These are phyloP conservation scores for Mugil cephalus DNA, from an alignment of 2,113 vertebrate genomes.

Conservation along the genomic window DNA sequence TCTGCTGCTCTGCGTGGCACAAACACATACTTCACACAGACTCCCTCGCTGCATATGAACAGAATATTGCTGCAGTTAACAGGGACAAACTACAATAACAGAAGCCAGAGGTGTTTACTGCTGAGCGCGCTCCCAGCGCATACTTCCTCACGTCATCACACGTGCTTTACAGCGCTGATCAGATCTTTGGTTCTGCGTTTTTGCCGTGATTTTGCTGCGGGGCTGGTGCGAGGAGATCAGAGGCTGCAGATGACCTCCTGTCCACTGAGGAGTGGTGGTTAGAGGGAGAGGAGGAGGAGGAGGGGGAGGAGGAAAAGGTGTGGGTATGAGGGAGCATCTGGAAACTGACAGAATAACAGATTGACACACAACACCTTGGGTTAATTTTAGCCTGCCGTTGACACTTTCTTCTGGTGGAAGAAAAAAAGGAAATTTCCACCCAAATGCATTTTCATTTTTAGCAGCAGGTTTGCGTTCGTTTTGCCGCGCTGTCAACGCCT, in stretches of 20 bases:
- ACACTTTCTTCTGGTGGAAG: slow-evolving; percentile 32
- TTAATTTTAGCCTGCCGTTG: slow-evolving; percentile 48
- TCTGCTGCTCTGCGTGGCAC: background rate
- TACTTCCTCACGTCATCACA: slow-evolving; percentile 5
- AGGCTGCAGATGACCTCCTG: slow-evolving; percentile 50
- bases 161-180: slow-evolving; percentile 6
- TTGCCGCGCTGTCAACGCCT: slow-evolving; percentile 15
- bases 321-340: slow-evolving; percentile 28
- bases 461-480: slow-evolving; percentile 33
- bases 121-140: slow-evolving; percentile 11
- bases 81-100: background rate
- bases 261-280: slow-evolving; percentile 25
- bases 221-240: slow-evolving; percentile 45
- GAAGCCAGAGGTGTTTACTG: slow-evolving; percentile 36
- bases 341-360: slow-evolving; percentile 52
- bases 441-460: slow-evolving; percentile 28
- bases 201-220: slow-evolving; percentile 47
- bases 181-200: slow-evolving; percentile 4
- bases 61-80: slow-evolving; percentile 5
- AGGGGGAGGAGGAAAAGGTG: too few relatives aligned
- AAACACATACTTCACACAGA: background rate
- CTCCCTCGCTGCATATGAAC: background rate
- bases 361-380: slow-evolving; percentile 37
- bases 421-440: slow-evolving; percentile 27
- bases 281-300: slow-evolving; percentile 22